A percentile compares a stretch with the other conserved stretches of the same genome.
phyloP scores from a whole-genome alignment of 1,140 invertebrate species.

The Drosophila simulans region DNA sequence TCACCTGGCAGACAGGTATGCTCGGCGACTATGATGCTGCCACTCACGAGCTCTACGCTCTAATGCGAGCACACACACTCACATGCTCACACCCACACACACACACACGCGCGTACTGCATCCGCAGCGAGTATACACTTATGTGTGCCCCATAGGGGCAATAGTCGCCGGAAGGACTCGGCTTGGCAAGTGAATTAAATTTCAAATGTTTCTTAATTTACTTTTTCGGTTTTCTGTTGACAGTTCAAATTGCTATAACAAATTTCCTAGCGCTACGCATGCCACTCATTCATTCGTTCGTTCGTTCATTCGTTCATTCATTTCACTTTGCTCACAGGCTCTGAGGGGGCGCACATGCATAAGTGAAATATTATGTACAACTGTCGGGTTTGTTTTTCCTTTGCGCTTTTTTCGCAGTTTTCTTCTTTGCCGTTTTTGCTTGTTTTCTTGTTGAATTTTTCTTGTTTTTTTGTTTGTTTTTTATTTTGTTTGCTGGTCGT shows the following conservation, averaged over 20 bases:
- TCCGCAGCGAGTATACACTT: too few relatives aligned
- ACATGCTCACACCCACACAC: too few relatives aligned
- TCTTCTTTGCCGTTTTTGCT: slow-evolving; percentile 36
- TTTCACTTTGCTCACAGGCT: slow-evolving; percentile 61
- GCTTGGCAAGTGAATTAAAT: slow-evolving; percentile 75
- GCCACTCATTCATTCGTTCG: slow-evolving; percentile 73
- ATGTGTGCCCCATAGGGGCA: neutral
- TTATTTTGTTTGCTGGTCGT: slow-evolving; percentile 10
- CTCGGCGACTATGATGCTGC: slow-evolving; percentile 59
- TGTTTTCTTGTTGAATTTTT: slow-evolving; percentile 10
- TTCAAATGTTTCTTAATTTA: slow-evolving; percentile 83
- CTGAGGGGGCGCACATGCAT: slow-evolving; percentile 66
- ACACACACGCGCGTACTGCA: too few relatives aligned
- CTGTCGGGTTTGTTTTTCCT: slow-evolving; percentile 75
- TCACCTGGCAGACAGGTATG: slow-evolving; percentile 69
- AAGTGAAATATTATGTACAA: slow-evolving; percentile 83
- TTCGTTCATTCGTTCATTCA: slow-evolving; percentile 73
- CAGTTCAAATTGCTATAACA: slow-evolving; percentile 83
- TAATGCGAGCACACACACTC: slow-evolving; percentile 11
- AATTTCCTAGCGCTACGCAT: slow-evolving; percentile 80
- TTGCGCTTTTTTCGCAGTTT: slow-evolving; percentile 41
- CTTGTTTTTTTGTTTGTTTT: neutral
- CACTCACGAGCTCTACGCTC: slow-evolving; percentile 29
- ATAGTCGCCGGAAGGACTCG: slow-evolving; percentile 22
- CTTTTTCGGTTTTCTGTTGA: slow-evolving; percentile 82